phyloP scores from a whole-genome alignment of 2,797 vertebrate genomes.

The Parambassis ranga region DNA sequence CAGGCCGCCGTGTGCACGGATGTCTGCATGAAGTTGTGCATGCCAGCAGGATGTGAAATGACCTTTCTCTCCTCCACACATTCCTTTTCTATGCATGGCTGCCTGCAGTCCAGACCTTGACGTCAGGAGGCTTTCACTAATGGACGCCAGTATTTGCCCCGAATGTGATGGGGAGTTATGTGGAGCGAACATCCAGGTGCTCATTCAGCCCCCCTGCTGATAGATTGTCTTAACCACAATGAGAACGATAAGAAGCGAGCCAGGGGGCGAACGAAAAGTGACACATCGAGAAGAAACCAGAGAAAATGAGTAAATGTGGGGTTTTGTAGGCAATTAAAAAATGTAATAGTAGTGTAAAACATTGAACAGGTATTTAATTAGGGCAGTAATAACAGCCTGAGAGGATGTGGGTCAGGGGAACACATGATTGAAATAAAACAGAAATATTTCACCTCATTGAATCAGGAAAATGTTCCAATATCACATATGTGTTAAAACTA shows the following conservation, averaged over 20 bases:
- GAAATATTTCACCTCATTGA: too few species aligned
- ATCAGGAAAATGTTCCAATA: too few species aligned
- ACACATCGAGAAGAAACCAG: background rate
- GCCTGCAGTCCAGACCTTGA: constrained; percentile 10
- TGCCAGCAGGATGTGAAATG: constrained; percentile 49
- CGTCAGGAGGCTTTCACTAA: constrained; percentile 14
- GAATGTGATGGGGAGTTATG: background rate
- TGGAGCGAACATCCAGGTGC: constrained; percentile 13
- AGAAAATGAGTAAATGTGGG: background rate
- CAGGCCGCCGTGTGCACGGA: constrained; percentile 7
- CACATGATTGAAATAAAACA: too few species aligned
- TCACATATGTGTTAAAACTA: too few species aligned
- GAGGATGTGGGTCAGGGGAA: too few species aligned
- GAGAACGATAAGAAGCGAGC: too few species aligned
- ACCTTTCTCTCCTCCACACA: constrained; percentile 52
- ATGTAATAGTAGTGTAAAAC: background rate
- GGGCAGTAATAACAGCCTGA: background rate
- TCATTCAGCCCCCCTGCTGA: background rate
- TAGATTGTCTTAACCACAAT: too few species aligned
- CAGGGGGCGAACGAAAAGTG: too few species aligned
- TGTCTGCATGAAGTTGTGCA: constrained; percentile 45
- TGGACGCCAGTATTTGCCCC: constrained; percentile 17
- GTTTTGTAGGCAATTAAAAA: background rate
- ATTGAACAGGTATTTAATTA: background rate
- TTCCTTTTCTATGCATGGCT: constrained; percentile 47